Base-by-base conservation (phyloP, 2,888 invertebrate genomes). In the Hypselothyrea guttata region DNA sequence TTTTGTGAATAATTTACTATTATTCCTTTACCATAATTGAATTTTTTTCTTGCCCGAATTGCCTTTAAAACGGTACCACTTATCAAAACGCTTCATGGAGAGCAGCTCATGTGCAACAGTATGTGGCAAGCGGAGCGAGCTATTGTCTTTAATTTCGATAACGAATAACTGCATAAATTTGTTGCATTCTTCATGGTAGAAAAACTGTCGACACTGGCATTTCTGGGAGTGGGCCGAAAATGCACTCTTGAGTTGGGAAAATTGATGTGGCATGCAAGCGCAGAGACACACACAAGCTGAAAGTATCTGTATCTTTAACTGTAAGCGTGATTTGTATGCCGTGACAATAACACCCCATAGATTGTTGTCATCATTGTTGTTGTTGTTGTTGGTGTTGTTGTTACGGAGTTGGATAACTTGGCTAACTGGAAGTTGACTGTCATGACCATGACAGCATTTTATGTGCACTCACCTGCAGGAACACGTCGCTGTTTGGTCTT, bases 401-500 rank as follows among this genome's bases (percentile, higher is more conserved):
- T 28, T 9, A 18, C 12, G 30, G 9, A 41, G 12, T 48, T 31
- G 51, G 31, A 13, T 60, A 64, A 69, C 55, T 69, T 48, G 69
- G 71, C 82, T 57, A 81, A 77, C 77, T 84, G 84, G 77, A 73
- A 56, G 74, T 63, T 63, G 74, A 54, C 61, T 47, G 42, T 60
- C 73, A 74, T 78, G 83, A 33, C 71, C 76, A 82, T 71, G 78
- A 74, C 78, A 65, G 72, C 66, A 67, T 45, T 35, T 49, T 33
- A 9, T 41, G 9, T 12, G 9, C 8, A 27, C 54, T 77, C 71
- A 88, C 87, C 87, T 88, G 88, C 87, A 88, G 70, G 86, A 85
- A 69, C 88, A 88, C 68, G 81, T 87, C 60, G 85, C 40, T 40
- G 66, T 72, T 73, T 71, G 68, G 63, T 75, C 94, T 18, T 84